Percentiles rank a stretch among this genome's conserved stretches.
Evolutionary conservation across 64 coral and sea anemone species (phyloP).

Genomic region (Trachythela sp.): DNA sequence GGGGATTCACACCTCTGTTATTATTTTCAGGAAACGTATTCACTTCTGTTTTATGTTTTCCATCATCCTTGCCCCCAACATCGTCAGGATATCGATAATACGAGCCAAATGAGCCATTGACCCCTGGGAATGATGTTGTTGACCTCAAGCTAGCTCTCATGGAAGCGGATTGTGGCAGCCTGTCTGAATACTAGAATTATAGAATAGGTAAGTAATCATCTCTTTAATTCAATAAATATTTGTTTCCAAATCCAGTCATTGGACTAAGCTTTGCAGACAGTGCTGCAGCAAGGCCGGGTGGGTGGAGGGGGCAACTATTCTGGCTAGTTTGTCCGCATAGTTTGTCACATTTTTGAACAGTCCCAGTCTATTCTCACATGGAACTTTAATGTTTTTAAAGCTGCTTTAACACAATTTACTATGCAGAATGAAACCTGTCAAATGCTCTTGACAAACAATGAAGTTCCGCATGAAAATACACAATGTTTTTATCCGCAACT

Average conservation of each 20-base stretch:
- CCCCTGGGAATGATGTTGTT: slow-evolving; percentile 64
- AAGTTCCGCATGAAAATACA: no score
- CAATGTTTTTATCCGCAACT: no score
- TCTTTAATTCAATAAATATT: no score
- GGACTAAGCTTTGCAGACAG: not conserved
- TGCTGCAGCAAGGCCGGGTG: not conserved
- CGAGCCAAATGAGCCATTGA: slow-evolving; percentile 76
- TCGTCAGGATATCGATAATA: slow-evolving; percentile 66
- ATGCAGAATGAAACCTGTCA: no score
- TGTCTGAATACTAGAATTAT: slow-evolving; percentile 13
- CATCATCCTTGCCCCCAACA: slow-evolving; percentile 29
- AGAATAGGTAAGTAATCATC: not conserved
- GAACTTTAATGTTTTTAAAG: no score
- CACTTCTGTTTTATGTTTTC: slow-evolving; percentile 24
- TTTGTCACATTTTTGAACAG: no score
- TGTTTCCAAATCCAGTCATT: not conserved
- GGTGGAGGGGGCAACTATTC: no score
- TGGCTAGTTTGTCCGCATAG: no score
- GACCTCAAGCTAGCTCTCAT: slow-evolving; percentile 69
- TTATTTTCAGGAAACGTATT: slow-evolving; percentile 19
- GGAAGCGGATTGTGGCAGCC: not conserved
- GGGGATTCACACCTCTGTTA: not conserved
- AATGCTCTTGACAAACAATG: no score
- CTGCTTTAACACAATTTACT: no score
- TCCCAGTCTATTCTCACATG: no score